Evolutionary conservation across 2,888 invertebrate genomes (phyloP).

Genomic region (Nephrocerus scutellatus): DNA sequence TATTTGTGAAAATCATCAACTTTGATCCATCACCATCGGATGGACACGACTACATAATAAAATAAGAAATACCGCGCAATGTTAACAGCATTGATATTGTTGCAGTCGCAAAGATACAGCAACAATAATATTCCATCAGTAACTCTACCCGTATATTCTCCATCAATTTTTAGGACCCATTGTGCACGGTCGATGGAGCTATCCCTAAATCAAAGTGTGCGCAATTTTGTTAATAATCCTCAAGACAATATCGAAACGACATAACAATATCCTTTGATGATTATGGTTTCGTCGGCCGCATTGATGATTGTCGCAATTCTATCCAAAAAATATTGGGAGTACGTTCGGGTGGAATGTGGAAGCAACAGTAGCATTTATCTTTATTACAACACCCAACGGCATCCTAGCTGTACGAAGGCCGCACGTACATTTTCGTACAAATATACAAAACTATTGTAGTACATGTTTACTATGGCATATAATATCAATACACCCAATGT

Average conservation of each 20-base stretch:
- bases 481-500: too few relatives aligned
- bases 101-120: too few relatives aligned
- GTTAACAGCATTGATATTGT: too few relatives aligned
- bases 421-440: too few relatives aligned
- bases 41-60: conserved; percentile 12
- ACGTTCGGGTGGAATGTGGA: conserved; percentile 2
- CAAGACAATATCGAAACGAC: conserved; percentile 45
- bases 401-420: too few relatives aligned
- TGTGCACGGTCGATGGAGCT: too few relatives aligned
- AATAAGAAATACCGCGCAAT: not conserved
- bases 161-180: too few relatives aligned
- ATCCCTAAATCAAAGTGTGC: conserved; percentile 45
- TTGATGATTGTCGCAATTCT: conserved; percentile 26
- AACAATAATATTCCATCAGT: too few relatives aligned
- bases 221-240: conserved; percentile 46
- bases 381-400: conserved; percentile 39
- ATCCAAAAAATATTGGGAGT: conserved; percentile 4
- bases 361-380: conserved; percentile 38
- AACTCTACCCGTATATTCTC: too few relatives aligned
- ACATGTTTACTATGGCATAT: too few relatives aligned
- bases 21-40: conserved; percentile 20
- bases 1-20: conserved; percentile 11
- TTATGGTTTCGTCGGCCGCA: conserved; percentile 34
- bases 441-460: too few relatives aligned
- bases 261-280: conserved; percentile 47